phyloP scores from a whole-genome alignment of 2,888 invertebrate species.

The Sminthurinus aureus region DNA sequence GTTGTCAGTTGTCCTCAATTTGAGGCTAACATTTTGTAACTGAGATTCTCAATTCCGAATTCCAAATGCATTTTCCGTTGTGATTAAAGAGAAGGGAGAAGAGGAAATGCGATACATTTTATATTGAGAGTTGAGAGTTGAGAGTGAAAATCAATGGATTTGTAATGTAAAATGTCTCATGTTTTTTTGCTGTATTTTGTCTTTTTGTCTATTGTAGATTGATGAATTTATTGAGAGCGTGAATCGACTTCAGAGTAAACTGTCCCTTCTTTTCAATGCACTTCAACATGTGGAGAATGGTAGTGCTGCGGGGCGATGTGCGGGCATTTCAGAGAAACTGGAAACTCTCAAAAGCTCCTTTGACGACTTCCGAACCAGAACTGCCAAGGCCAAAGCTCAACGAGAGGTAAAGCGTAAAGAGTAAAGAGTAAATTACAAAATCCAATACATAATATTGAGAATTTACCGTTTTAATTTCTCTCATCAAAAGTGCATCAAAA shows the following conservation, averaged over 20 bases:
- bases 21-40: too few relatives aligned
- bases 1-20: too few relatives aligned
- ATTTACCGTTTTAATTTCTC: too few relatives aligned
- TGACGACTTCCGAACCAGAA: not conserved
- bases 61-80: too few relatives aligned
- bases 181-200: not conserved
- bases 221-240: conserved; percentile 7
- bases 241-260: conserved; percentile 6
- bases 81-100: too few relatives aligned
- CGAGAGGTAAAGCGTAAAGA: not conserved
- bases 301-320: not conserved
- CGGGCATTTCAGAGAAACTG: conserved; percentile 1
- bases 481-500: too few relatives aligned
- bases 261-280: conserved; percentile 4
- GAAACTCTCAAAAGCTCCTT: conserved; percentile 8
- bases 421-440: not conserved
- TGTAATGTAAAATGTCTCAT: not conserved
- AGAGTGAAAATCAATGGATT: not conserved
- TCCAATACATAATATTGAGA: too few relatives aligned
- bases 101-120: too few relatives aligned
- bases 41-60: too few relatives aligned
- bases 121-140: too few relatives aligned
- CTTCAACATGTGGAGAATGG: conserved; percentile 1
- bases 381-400: not conserved
- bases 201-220: not conserved